phyloP scores from a whole-genome alignment of 2,797 vertebrate species.

The Hephaestus fuliginosus region DNA sequence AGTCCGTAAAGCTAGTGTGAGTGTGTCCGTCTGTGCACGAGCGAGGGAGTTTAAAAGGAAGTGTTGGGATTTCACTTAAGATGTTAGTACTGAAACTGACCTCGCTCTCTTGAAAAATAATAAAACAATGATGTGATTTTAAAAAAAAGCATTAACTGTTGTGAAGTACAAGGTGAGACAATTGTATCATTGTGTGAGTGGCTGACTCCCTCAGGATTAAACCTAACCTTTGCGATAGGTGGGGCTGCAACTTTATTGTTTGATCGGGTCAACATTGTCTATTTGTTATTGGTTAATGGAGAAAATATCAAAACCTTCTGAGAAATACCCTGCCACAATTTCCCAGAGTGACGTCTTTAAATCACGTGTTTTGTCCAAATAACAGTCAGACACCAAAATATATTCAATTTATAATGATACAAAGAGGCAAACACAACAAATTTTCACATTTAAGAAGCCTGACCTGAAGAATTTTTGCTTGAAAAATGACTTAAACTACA shows the following conservation, averaged over 20 bases:
- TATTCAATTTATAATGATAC: not conserved
- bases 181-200: not conserved
- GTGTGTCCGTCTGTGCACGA: constrained; percentile 10
- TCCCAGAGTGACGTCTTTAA: not conserved
- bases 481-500: not conserved
- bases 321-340: not conserved
- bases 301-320: not conserved
- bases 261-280: not conserved
- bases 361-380: not conserved
- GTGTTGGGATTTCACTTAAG: not conserved
- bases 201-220: not conserved
- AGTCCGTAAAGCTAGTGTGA: constrained; percentile 26
- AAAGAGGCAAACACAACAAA: too few species aligned
- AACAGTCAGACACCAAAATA: not conserved
- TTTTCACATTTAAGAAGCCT: not conserved
- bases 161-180: too few species aligned
- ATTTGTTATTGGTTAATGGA: not conserved
- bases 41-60: constrained; percentile 16
- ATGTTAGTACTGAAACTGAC: not conserved
- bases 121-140: constrained; percentile 4
- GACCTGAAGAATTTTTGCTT: not conserved
- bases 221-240: not conserved
- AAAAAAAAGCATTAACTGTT: not conserved
- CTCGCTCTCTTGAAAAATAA: constrained; percentile 13
- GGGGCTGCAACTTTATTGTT: not conserved